These are phyloP conservation scores for Muscicapa comitata DNA, from an alignment of 2,797 vertebrate species.

Conservation along the genomic window DNA sequence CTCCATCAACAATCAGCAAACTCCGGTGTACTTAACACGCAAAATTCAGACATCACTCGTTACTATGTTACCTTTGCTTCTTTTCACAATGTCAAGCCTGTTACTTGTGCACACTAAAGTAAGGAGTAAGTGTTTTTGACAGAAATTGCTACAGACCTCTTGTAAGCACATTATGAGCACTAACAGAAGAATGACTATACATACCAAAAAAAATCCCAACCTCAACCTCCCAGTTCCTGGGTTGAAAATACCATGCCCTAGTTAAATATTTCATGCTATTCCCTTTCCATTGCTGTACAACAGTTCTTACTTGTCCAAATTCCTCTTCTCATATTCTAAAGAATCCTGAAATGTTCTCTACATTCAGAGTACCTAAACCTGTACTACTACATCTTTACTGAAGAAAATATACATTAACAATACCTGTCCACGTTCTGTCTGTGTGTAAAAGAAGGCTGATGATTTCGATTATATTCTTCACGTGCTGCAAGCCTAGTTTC, in stretches of 20 bases:
- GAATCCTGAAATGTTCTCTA: neutral
- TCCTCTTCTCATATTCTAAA: neutral
- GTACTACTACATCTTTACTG: neutral
- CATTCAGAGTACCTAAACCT: neutral
- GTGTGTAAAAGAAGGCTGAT: conserved; percentile 78
- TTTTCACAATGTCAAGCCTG: neutral
- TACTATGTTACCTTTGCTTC: neutral
- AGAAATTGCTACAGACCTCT: neutral
- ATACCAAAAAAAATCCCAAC: neutral
- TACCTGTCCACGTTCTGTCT: conserved; percentile 82
- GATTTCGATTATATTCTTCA: conserved; percentile 80
- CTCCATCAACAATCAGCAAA: neutral
- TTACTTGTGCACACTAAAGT: neutral
- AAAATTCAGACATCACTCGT: neutral
- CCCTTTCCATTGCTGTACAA: neutral
- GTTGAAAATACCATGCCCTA: neutral
- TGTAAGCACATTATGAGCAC: neutral
- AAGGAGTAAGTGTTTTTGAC: neutral
- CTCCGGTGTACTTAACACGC: neutral
- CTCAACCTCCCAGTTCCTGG: neutral
- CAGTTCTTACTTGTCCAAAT: neutral
- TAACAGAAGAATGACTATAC: neutral
- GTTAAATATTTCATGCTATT: neutral
- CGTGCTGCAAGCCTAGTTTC: conserved; percentile 79
- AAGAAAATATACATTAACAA: neutral